Base-by-base conservation (phyloP, 2,888 invertebrate genomes). In the Chymomyza fuscimana region DNA sequence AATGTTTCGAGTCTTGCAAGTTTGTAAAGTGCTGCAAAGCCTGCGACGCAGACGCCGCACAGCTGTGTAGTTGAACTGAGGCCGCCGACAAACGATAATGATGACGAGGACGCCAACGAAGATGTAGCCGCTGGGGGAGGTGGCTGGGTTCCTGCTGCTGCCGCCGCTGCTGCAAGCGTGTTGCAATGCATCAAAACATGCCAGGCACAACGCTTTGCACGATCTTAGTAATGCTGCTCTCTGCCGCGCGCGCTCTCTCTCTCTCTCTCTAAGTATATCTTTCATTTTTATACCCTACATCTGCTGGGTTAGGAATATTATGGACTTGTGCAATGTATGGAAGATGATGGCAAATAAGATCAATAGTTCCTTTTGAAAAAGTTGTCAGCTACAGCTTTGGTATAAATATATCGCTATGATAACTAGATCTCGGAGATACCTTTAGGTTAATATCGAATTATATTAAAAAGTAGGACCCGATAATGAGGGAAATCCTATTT, bases 121-220 rank as follows among this genome's bases (percentile, higher is more conserved):
- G 66, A 61, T 64, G 63, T 64, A 52, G 67, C 61, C 63, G 51
- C 12, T n/a, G 19, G 52, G 29, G 9, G 6, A 5, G 59, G 59
- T 46, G 40, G 40, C 12, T 46, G 40, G 10, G 40, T 46, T 12
- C 40, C 40, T 65, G 56, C 52, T 16, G 54, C 40, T 62, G 54
- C 51, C 10, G 51, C 65, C 16, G 62, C 59, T 70, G 70, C 16
- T 51, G 66, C 67, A 46, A 70, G 68, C 66, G 74, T 72, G 76
- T 67, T 70, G 74, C 76, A 72, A 67, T 72, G 78, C 74, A 75
- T 86, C 77, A 80, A 77, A 86, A 86, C 82, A 84, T 76, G 84
- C 77, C 82, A 82, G 78, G 76, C 78, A 80, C 77, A 77, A 75
- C 69, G 25, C 40, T 22, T 60, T 36, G 61, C 32, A 40, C 58